Conservation (phyloP, 2,888 invertebrate species). For the Ophion ellenae region DNA sequence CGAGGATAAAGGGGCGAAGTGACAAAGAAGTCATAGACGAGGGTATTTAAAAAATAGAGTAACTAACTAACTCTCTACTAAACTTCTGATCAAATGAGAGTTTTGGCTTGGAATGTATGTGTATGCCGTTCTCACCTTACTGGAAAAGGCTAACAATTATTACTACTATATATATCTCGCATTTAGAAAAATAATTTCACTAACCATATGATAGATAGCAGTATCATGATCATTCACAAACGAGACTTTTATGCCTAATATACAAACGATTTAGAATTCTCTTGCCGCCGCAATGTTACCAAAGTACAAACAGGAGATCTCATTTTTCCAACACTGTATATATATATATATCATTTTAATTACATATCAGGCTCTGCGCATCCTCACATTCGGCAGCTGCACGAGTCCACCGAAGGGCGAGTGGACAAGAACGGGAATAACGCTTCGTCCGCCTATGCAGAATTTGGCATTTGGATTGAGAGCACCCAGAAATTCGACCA, state of each 20-base stretch:
- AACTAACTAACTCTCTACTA: not conserved
- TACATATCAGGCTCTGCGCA: constrained; percentile 86
- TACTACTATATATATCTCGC: not conserved
- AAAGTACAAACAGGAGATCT: no score
- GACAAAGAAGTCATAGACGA: no score
- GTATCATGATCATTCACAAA: not conserved
- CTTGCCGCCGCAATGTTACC: no score
- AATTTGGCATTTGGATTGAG: constrained; percentile 87
- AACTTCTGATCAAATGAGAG: no score
- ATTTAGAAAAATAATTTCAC: not conserved
- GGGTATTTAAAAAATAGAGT: no score
- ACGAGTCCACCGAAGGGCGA: constrained; percentile 89
- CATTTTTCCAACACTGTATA: not conserved
- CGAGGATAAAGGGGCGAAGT: no score
- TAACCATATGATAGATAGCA: not conserved
- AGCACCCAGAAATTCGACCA: constrained; percentile 88
- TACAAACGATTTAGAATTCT: no score
- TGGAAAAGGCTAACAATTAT: no score
- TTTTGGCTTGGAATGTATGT: no score
- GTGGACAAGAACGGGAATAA: constrained; percentile 89
- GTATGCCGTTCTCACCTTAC: no score
- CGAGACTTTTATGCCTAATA: not conserved
- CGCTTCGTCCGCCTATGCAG: constrained; percentile 86
- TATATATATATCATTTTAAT: not conserved
- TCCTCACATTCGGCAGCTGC: constrained; percentile 88